Evolutionary conservation across 2,797 vertebrate genomes (phyloP).

Genomic region (Pseudochirops cupreus): DNA sequence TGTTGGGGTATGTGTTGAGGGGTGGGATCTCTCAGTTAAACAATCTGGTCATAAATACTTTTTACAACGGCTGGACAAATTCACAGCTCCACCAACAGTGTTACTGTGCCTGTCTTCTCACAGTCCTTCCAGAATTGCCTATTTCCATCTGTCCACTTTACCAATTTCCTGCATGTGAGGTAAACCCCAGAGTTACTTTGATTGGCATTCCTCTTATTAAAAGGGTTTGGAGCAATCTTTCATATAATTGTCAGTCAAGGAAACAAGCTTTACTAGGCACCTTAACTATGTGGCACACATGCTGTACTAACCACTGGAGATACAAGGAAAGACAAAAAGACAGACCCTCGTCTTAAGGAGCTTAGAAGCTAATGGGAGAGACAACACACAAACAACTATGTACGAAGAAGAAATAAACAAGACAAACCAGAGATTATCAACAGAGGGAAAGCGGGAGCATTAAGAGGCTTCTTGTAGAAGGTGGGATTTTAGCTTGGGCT

Average conservation of each 20-base stretch:
- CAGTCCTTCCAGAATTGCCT: neutral
- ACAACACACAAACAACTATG: neutral
- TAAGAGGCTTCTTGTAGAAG: neutral
- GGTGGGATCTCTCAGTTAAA: neutral
- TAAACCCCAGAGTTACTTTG: neutral
- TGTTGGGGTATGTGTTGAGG: too few relatives aligned
- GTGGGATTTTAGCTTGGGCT: neutral
- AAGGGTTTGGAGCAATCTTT: neutral
- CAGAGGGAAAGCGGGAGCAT: neutral
- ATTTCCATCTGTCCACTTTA: neutral
- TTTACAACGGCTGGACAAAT: neutral
- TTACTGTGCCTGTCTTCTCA: neutral
- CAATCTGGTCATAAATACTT: neutral
- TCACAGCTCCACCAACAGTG: too few relatives aligned
- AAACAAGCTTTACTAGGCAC: neutral
- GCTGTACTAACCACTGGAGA: neutral
- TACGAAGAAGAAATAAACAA: too few relatives aligned
- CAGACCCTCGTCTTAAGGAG: neutral
- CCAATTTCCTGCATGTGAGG: neutral
- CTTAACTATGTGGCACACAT: neutral
- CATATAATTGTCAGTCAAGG: neutral
- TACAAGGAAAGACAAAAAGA: neutral
- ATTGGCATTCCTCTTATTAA: neutral
- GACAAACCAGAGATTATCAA: neutral
- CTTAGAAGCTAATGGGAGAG: neutral